Percentiles rank a stretch among this genome's conserved stretches.
Conservation (phyloP, 2,888 invertebrate genomes). For the Cataglyphis albicans region DNA sequence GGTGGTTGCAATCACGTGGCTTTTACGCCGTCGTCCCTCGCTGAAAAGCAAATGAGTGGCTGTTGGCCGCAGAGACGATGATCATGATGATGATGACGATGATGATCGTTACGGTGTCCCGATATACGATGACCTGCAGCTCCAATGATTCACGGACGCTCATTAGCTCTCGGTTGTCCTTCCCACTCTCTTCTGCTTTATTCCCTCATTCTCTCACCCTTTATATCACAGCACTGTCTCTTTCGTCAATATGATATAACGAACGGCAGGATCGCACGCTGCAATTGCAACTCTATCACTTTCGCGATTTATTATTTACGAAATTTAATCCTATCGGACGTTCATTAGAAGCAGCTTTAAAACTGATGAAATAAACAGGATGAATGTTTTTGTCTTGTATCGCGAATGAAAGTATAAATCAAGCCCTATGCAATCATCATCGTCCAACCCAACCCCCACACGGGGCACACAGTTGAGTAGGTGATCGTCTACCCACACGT, state of each 20-base stretch:
- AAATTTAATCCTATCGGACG: conserved; percentile 43
- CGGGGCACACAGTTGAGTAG: conserved; percentile 58
- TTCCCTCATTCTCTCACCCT: conserved; percentile 29
- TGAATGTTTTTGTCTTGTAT: conserved; percentile 45
- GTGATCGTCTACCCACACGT: conserved; percentile 42
- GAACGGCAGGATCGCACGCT: conserved; percentile 54
- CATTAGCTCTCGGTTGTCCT: conserved; percentile 23
- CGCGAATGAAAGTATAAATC: conserved; percentile 53
- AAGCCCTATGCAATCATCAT: conserved; percentile 51
- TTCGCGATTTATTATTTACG: conserved; percentile 66
- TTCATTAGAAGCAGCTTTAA: conserved; percentile 37
- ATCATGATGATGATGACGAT: conserved; percentile 67
- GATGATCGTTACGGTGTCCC: conserved; percentile 71
- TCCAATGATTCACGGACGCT: conserved; percentile 60
- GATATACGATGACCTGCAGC: conserved; percentile 59
- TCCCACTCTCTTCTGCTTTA: conserved; percentile 15
- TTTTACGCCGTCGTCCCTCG: conserved; percentile 68
- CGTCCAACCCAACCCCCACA: conserved; percentile 38
- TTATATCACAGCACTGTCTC: conserved; percentile 48
- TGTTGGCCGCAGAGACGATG: conserved; percentile 71
- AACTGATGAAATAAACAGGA: conserved; percentile 42
- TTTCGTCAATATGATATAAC: conserved; percentile 63
- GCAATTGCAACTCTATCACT: conserved; percentile 67
- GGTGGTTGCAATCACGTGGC: conserved; percentile 71
- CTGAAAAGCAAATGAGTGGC: conserved; percentile 64